phyloP scores from a whole-genome alignment of 2,888 invertebrate genomes.

The Epinotia demarniana region DNA sequence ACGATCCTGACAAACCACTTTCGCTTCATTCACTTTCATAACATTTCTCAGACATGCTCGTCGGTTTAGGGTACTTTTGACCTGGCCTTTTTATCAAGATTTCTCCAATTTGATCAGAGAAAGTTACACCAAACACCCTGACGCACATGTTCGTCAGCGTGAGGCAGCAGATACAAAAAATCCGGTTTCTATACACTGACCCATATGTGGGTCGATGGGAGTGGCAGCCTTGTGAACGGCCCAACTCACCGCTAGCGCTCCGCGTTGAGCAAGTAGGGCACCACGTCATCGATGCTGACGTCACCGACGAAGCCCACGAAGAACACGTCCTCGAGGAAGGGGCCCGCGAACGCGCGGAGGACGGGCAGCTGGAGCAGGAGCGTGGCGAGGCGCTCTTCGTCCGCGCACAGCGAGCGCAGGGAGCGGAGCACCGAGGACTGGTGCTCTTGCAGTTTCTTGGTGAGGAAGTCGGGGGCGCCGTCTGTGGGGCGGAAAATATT shows the following conservation, averaged over 20 bases:
- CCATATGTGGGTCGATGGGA: too few relatives aligned
- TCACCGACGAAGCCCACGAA: conserved; percentile 96
- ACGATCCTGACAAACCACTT: too few relatives aligned
- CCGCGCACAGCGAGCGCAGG: conserved; percentile 63
- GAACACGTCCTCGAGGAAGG: conserved; percentile 95
- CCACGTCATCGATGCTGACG: conserved; percentile 97
- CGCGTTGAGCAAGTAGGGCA: conserved; percentile 93
- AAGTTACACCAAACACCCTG: too few relatives aligned
- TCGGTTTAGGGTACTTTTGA: too few relatives aligned
- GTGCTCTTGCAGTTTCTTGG: conserved; percentile 79
- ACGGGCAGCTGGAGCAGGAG: conserved; percentile 89
- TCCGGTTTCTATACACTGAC: too few relatives aligned
- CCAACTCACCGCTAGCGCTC: conserved; percentile 55
- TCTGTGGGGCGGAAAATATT: conserved; percentile 59
- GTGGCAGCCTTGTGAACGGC: too few relatives aligned
- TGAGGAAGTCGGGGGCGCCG: conserved; percentile 77
- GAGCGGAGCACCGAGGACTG: conserved; percentile 80
- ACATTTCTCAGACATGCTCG: too few relatives aligned
- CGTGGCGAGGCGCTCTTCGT: conserved; percentile 83
- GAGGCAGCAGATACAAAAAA: too few relatives aligned
- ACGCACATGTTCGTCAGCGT: too few relatives aligned
- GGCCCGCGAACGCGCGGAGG: conserved; percentile 88
- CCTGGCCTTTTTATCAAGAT: too few relatives aligned
- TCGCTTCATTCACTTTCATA: too few relatives aligned
- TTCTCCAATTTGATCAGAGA: too few relatives aligned